These are phyloP conservation scores for Buathra laborator DNA, from an alignment of 2,888 invertebrate species.

Conservation along the genomic window DNA sequence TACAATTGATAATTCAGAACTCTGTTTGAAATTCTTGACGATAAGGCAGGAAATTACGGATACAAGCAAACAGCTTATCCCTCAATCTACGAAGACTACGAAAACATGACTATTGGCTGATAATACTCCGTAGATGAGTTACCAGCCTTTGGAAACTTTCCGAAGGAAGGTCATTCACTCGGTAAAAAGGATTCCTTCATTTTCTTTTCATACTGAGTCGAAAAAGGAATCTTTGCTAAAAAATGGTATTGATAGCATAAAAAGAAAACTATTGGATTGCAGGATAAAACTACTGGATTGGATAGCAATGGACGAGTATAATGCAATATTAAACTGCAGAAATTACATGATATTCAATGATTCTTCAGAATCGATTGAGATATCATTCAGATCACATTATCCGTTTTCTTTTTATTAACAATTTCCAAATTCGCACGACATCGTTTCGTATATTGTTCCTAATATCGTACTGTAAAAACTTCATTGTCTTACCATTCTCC, in stretches of 20 bases:
- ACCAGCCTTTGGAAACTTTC: constrained; percentile 20
- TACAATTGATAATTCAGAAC: constrained; percentile 2
- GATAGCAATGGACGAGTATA: not conserved
- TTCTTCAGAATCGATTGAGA: not conserved
- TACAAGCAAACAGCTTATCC: not conserved
- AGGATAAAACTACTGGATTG: no score
- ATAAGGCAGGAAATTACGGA: not conserved
- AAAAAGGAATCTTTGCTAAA: not conserved
- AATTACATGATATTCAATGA: not conserved
- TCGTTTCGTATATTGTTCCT: not conserved
- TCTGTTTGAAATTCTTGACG: not conserved
- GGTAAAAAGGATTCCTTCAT: not conserved
- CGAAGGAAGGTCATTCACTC: not conserved
- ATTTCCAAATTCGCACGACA: not conserved
- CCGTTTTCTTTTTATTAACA: not conserved
- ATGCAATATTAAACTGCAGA: not conserved
- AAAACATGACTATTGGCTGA: not conserved
- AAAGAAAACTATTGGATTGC: not conserved
- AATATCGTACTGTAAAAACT: not conserved
- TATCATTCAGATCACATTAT: not conserved
- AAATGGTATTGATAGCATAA: not conserved
- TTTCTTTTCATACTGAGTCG: not conserved
- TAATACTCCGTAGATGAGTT: not conserved
- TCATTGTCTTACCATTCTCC: not conserved
- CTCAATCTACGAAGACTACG: not conserved